These are phyloP conservation scores for Schizopygopsis pylzovi DNA, from an alignment of 2,797 vertebrate species.

Conservation along the genomic window DNA sequence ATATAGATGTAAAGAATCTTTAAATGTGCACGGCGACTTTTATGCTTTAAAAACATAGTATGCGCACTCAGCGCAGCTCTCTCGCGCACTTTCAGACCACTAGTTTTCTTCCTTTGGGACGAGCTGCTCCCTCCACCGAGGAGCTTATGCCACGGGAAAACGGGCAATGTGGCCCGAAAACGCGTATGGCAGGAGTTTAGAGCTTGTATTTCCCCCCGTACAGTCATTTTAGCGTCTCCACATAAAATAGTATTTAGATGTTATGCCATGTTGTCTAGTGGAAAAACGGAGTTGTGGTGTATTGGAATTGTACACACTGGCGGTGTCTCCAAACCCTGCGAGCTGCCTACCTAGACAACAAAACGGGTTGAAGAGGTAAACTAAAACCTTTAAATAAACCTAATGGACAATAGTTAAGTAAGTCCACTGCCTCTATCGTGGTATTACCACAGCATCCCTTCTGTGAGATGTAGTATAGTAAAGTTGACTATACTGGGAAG, in stretches of 20 bases:
- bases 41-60: neutral
- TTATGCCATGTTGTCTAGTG: neutral
- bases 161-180: conserved; percentile 80
- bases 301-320: conserved; percentile 11
- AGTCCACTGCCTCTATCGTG: neutral
- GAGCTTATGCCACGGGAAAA: conserved; percentile 62
- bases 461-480: neutral
- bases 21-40: neutral
- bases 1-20: neutral
- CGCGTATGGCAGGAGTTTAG: conserved; percentile 66
- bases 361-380: neutral
- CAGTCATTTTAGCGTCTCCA: no score
- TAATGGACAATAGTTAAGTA: neutral
- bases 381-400: neutral
- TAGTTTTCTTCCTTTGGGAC: conserved; percentile 14
- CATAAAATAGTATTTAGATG: neutral
- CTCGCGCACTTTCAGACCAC: neutral
- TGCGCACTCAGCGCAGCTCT: conserved; percentile 54
- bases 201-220: neutral
- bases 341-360: neutral
- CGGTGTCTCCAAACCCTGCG: neutral
- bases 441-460: neutral
- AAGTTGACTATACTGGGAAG: neutral
- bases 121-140: conserved; percentile 31
- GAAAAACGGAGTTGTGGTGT: neutral